phyloP scores from a whole-genome alignment of 2,113 vertebrate genomes.

The Ctenomys sociabilis region DNA sequence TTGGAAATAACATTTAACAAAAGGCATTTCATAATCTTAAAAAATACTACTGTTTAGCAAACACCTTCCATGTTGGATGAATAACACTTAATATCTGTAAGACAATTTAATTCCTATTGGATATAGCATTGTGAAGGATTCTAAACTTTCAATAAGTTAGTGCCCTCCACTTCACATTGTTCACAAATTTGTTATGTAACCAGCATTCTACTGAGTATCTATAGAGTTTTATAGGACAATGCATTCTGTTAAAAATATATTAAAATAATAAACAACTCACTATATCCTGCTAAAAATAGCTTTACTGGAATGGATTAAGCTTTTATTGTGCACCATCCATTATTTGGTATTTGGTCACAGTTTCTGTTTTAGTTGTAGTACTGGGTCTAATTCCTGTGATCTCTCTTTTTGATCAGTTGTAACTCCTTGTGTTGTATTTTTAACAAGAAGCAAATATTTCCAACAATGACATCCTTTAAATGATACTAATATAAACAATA shows the following conservation, averaged over 20 bases:
- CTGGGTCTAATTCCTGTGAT: constrained; percentile 92
- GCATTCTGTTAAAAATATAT: not conserved
- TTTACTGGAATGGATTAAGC: no score
- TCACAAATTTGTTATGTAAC: not conserved
- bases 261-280: not conserved
- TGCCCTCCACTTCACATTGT: not conserved
- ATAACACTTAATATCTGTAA: not conserved
- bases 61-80: not conserved
- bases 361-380: no score
- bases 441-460: constrained; percentile 99
- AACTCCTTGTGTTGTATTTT: constrained; percentile 99
- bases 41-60: constrained; percentile 2
- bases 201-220: not conserved
- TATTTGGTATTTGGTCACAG: no score
- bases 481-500: constrained; percentile 87
- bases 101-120: not conserved
- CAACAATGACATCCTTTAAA: constrained; percentile 99
- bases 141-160: not conserved
- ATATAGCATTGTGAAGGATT: not conserved
- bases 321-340: no score
- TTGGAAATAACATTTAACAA: constrained; percentile 27
- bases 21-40: constrained; percentile 4
- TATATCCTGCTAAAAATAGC: no score
- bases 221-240: not conserved
- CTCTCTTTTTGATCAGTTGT: constrained; percentile 98